Conservation (phyloP, 64 coral and sea anemone species). For the Actinia tenebrosa region DNA sequence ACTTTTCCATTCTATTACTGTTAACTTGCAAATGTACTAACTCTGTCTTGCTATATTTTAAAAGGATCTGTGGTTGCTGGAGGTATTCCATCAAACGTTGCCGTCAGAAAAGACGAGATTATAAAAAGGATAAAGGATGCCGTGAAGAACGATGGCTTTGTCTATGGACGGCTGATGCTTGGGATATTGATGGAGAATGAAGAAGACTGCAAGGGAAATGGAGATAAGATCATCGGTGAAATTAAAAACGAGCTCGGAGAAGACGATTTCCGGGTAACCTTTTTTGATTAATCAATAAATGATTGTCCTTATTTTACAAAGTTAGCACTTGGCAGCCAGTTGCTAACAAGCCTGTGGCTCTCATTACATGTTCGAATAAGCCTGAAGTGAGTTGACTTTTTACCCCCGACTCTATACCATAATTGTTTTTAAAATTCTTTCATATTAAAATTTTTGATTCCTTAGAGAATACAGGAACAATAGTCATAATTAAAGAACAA, state of each 20-base stretch:
- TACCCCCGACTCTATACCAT: too few relatives aligned
- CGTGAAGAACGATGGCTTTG: background rate
- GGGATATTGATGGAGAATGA: constrained; percentile 17
- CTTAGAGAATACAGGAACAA: too few relatives aligned
- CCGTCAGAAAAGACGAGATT: background rate
- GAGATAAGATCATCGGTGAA: constrained; percentile 23
- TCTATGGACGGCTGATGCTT: constrained; percentile 8
- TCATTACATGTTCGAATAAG: too few relatives aligned
- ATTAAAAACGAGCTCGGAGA: constrained; percentile 29
- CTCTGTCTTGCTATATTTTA: background rate
- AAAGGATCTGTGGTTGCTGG: background rate
- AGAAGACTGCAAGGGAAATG: constrained; percentile 21
- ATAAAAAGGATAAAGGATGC: background rate
- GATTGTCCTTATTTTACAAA: background rate
- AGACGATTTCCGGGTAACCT: constrained; percentile 13
- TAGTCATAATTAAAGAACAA: too few relatives aligned
- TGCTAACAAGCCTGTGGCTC: background rate
- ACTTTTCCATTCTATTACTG: background rate
- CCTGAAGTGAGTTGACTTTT: too few relatives aligned
- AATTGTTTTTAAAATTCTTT: too few relatives aligned
- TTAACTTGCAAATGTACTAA: background rate
- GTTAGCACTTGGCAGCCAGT: too few relatives aligned
- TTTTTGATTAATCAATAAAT: background rate
- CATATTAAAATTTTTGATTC: too few relatives aligned
- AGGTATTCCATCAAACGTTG: background rate